phyloP scores from a whole-genome alignment of 1,140 invertebrate genomes.

The Drosophila fuyamai region DNA sequence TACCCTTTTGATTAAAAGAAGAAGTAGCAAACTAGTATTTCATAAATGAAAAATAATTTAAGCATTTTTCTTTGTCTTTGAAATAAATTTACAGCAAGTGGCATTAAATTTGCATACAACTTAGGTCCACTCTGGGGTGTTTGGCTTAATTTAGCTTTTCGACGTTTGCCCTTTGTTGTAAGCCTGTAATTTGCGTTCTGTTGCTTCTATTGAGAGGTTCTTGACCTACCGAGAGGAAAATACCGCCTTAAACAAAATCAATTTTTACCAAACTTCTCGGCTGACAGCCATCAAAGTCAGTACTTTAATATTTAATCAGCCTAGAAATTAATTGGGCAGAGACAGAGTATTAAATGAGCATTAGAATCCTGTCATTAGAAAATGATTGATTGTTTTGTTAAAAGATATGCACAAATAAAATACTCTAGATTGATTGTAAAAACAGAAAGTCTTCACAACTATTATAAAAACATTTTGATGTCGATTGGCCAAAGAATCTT shows the following conservation, averaged over 20 bases:
- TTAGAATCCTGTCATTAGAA: conserved; percentile 22
- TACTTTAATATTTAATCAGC: conserved; percentile 38
- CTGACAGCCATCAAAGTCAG: conserved; percentile 37
- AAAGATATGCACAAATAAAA: conserved; percentile 22
- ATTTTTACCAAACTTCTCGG: conserved; percentile 35
- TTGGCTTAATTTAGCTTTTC: conserved; percentile 21
- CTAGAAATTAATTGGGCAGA: neutral
- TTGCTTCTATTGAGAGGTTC: conserved; percentile 50
- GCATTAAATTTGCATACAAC: too few species aligned
- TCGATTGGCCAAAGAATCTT: neutral
- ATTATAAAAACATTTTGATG: neutral
- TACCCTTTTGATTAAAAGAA: too few species aligned
- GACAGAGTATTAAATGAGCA: conserved; percentile 33
- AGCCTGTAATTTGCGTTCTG: conserved; percentile 49
- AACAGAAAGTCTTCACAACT: neutral
- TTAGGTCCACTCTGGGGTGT: conserved; percentile 8
- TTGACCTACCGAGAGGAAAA: conserved; percentile 53
- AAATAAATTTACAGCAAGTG: neutral
- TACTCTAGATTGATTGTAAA: neutral
- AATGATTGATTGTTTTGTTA: conserved; percentile 32
- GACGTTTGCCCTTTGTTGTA: conserved; percentile 37
- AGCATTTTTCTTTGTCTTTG: neutral
- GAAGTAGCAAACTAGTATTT: too few species aligned
- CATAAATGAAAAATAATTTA: too few species aligned
- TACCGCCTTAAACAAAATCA: conserved; percentile 6